A percentile compares a stretch with the other conserved stretches of the same genome.
Evolutionary conservation across 2,113 vertebrate genomes (phyloP).

Genomic region (Tricholaema leucomelas): DNA sequence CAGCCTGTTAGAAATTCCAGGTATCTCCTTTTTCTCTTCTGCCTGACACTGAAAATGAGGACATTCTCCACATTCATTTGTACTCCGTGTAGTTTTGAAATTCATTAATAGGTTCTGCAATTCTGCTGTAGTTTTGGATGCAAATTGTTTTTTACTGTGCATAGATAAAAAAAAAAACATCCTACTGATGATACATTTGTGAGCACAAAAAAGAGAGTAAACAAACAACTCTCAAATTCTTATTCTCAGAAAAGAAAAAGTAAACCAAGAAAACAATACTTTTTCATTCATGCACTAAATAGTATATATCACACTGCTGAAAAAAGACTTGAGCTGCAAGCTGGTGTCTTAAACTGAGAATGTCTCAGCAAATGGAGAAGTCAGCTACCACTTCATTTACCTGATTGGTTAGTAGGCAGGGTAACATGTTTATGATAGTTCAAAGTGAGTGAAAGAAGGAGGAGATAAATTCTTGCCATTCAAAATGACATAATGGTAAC

Average conservation of each 20-base stretch:
- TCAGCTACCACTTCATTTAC: neutral
- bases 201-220: neutral
- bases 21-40: neutral
- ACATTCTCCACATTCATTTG: neutral
- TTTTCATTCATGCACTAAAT: neutral
- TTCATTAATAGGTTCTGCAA: neutral
- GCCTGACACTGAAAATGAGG: neutral
- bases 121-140: neutral
- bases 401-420: neutral
- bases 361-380: neutral
- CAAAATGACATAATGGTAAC: neutral
- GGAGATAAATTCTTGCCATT: neutral
- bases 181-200: neutral
- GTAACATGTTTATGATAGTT: neutral
- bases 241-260: neutral
- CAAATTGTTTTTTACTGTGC: neutral
- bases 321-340: neutral
- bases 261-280: neutral
- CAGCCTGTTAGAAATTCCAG: neutral
- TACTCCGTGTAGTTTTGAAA: neutral
- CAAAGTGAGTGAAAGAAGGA: neutral
- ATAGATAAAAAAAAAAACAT: neutral
- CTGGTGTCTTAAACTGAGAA: neutral
- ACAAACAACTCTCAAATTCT: rapidly evolving
- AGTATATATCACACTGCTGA: neutral